Conservation (phyloP, 1,140 invertebrate genomes). For the Danaus melanippus region DNA sequence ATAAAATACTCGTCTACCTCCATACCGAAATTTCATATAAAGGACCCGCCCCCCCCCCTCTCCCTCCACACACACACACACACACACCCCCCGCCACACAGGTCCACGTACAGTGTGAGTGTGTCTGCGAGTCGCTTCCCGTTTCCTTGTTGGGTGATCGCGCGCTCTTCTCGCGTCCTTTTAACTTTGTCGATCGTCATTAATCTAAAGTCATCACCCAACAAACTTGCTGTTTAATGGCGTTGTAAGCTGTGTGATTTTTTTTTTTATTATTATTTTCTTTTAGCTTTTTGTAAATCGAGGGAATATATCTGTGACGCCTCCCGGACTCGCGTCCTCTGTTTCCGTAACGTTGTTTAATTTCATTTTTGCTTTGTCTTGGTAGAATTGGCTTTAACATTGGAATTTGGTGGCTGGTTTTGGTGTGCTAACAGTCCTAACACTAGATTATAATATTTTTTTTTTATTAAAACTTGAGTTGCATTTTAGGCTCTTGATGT, state of each 20-base stretch:
- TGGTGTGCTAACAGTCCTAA: slow-evolving; percentile 70
- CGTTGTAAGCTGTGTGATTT: slow-evolving; percentile 64
- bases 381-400: slow-evolving; percentile 69
- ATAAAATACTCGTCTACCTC: background rate
- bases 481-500: slow-evolving; percentile 38
- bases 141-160: slow-evolving; percentile 38
- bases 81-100: background rate
- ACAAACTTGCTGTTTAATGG: slow-evolving; percentile 63
- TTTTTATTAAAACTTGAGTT: slow-evolving; percentile 40
- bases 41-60: background rate
- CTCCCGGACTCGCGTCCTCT: slow-evolving; percentile 66
- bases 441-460: slow-evolving; percentile 37
- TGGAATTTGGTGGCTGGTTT: slow-evolving; percentile 57
- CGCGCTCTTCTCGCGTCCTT: slow-evolving; percentile 27
- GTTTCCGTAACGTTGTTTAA: slow-evolving; percentile 69
- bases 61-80: background rate
- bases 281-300: slow-evolving; percentile 48
- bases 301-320: slow-evolving; percentile 43
- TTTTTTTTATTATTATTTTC: slow-evolving; percentile 48
- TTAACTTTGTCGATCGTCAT: slow-evolving; percentile 32
- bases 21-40: slow-evolving; percentile 4
- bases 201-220: slow-evolving; percentile 37
- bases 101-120: slow-evolving; percentile 15
- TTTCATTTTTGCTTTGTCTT: slow-evolving; percentile 69
- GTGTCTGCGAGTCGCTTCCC: slow-evolving; percentile 56